Conservation (phyloP, 2,888 invertebrate species). For the Trichogramma evanescens region DNA sequence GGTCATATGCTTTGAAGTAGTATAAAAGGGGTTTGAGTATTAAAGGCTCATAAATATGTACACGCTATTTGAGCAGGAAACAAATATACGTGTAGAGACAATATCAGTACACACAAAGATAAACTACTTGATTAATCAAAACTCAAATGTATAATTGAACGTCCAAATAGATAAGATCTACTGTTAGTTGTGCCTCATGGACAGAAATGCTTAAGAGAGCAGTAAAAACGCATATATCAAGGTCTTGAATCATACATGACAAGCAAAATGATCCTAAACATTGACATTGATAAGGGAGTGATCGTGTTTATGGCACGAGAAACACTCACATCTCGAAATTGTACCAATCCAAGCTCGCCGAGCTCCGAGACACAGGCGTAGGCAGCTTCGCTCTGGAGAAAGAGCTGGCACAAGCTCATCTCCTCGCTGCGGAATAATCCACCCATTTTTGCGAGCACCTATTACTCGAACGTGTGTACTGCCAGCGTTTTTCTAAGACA, state of each 20-base stretch:
- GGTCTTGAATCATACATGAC: too few species aligned
- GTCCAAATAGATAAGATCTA: too few species aligned
- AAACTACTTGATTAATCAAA: too few species aligned
- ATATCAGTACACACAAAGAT: too few species aligned
- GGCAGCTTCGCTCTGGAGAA: constrained; percentile 96
- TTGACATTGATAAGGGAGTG: too few species aligned
- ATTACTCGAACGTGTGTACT: neutral
- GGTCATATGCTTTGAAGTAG: neutral
- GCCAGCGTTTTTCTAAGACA: neutral
- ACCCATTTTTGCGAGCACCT: constrained; percentile 56
- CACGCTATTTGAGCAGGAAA: too few species aligned
- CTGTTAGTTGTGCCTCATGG: too few species aligned
- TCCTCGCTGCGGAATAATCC: constrained; percentile 95
- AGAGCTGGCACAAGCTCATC: constrained; percentile 97
- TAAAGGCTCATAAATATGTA: neutral
- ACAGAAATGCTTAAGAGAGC: too few species aligned
- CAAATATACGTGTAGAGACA: too few species aligned
- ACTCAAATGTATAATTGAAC: too few species aligned
- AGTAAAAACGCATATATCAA: too few species aligned
- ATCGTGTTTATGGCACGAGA: neutral
- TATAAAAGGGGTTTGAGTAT: neutral
- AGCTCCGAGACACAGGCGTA: constrained; percentile 97
- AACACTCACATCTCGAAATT: constrained; percentile 85
- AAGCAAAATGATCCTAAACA: too few species aligned
- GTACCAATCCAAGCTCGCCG: constrained; percentile 93